phyloP scores from a whole-genome alignment of 64 coral and sea anemone species.

The Dendronephthya gigantea region DNA sequence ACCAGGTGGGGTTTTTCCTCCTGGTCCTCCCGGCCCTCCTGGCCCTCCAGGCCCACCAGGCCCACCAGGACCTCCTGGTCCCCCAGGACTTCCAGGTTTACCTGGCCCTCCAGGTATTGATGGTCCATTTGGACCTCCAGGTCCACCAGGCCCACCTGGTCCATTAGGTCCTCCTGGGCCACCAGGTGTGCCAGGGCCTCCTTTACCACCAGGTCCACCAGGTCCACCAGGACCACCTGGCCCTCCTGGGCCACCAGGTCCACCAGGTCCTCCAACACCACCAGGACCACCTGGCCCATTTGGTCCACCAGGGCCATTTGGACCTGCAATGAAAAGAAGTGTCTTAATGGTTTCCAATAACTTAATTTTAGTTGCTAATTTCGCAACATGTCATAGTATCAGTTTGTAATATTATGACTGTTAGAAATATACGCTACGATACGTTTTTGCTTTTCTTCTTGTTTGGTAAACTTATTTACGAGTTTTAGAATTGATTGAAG shows the following conservation, averaged over 20 bases:
- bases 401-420: too few relatives aligned
- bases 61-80: background rate
- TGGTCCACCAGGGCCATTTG: constrained; percentile 19
- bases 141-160: background rate
- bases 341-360: background rate
- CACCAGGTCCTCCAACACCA: constrained; percentile 51
- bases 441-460: too few relatives aligned
- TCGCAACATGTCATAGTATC: too few relatives aligned
- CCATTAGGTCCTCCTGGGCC: constrained; percentile 23
- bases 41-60: constrained; percentile 26
- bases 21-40: constrained; percentile 27
- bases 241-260: constrained; percentile 31
- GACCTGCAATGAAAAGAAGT: constrained; percentile 27
- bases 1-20: too few relatives aligned
- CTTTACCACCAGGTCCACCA: constrained; percentile 12
- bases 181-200: background rate
- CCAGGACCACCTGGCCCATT: constrained; percentile 57
- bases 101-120: constrained; percentile 29
- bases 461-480: too few relatives aligned
- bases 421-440: too few relatives aligned
- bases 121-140: constrained; percentile 24
- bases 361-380: too few relatives aligned
- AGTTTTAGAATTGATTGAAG: too few relatives aligned
- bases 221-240: constrained; percentile 55
- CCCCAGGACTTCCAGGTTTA: constrained; percentile 34